phyloP scores from a whole-genome alignment of 2,888 invertebrate species.

The Lottia gigantea region DNA sequence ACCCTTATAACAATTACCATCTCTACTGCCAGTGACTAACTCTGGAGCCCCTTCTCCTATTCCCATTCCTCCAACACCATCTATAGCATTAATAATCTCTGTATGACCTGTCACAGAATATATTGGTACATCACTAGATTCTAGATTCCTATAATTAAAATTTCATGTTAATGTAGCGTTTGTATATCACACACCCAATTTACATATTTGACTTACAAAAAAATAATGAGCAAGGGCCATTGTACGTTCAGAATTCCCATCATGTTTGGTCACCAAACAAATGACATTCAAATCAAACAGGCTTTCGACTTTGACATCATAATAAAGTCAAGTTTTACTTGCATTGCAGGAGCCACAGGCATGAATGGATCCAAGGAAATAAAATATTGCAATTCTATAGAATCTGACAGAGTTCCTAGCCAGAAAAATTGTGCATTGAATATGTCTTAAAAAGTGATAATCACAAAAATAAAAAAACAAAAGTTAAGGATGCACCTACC shows the following conservation, averaged over 20 bases:
- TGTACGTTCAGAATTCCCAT: too few species aligned
- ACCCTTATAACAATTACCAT: constrained; percentile 74
- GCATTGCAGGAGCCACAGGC: too few species aligned
- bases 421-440: not conserved
- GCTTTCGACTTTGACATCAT: too few species aligned
- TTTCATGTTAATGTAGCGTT: too few species aligned
- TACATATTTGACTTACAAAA: not conserved
- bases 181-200: too few species aligned
- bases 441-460: too few species aligned
- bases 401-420: too few species aligned
- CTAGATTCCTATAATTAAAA: constrained; percentile 61
- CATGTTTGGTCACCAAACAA: too few species aligned
- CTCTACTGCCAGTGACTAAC: constrained; percentile 91
- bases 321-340: too few species aligned
- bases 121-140: constrained; percentile 56
- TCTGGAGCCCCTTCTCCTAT: constrained; percentile 92
- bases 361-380: too few species aligned
- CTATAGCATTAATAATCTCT: constrained; percentile 89
- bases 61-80: constrained; percentile 87
- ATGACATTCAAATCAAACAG: too few species aligned
- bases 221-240: not conserved
- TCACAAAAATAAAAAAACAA: not conserved
- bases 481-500: constrained; percentile 71
- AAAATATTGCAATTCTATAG: too few species aligned
- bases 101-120: constrained; percentile 85